Base-by-base conservation (phyloP, 2,113 vertebrate species). In the Oriolus oriolus region DNA sequence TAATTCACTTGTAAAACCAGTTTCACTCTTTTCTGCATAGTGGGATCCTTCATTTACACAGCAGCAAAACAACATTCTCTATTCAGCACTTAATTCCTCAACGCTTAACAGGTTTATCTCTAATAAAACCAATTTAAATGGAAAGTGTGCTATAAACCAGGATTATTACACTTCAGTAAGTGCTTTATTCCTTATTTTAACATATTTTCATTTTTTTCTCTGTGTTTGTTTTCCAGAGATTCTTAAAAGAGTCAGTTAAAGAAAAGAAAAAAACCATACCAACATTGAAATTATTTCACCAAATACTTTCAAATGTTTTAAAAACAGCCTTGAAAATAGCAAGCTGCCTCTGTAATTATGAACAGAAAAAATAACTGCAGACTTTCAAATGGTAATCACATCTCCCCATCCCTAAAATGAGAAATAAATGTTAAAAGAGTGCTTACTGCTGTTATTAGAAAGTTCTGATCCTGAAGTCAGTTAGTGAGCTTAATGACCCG, bases 401-500 rank as follows among this genome's bases (percentile, higher is more conserved):
- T 90, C 95, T 94, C 47, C 75, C 88, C 56, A 76, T 79, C 75
- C 69, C 57, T 80, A 85, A 94, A 95, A 96, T 52, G 95, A 97
- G 93, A 92, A 97, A 89, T 92, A 95, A 94, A 96, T 49, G 85
- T 74, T 93, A 96, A 95, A 97, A 90, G 85, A 94, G 75, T 77
- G 93, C 94, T 94, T 95, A 76, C 33, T 97, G 90, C 71, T 33
- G 45, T 94, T 96, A 88, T 96, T 93, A 92, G 89, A 94, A 93
- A 96, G 89, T 95, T 97, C 94, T 87, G 92, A 96, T 96, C 97
- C 90, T 88, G 84, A 92, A 97, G 96, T 96, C 91, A 92, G 88
- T 97, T 97, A 97, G 94, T 87, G 87, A 94, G 95, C 83, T 96
- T 97, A 97, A 97, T 96, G 97, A 97, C 79, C 95, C 42, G 6